Percentiles rank a stretch among this genome's conserved stretches.
Conservation (phyloP, 2,797 vertebrate species). For the Peromyscus nudipes region DNA sequence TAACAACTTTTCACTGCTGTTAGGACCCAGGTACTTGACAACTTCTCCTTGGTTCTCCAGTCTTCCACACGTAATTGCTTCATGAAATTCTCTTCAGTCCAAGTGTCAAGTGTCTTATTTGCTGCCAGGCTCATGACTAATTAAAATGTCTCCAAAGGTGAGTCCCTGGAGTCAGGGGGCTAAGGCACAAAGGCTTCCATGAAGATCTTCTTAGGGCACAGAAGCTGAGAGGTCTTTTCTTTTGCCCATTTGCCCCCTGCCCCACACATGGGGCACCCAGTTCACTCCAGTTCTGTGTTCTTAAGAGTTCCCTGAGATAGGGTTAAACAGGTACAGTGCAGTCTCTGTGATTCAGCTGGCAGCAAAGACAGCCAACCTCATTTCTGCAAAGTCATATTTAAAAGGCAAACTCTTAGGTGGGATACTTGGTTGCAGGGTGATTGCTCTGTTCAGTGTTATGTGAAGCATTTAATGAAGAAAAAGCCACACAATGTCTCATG, state of each 20-base stretch:
- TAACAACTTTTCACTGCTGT: not conserved
- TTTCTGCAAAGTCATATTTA: not conserved
- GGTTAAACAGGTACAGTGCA: not conserved
- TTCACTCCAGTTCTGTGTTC: not conserved
- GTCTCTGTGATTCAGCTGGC: not conserved
- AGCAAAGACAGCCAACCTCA: not conserved
- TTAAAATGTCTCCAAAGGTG: not conserved
- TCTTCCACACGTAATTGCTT: not conserved
- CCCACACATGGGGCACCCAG: not conserved
- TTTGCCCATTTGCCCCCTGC: not conserved
- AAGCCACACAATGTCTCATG: conserved; percentile 68
- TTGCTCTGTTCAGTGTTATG: not conserved
- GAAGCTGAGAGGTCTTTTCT: not conserved
- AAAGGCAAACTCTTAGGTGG: not conserved
- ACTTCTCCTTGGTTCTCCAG: not conserved
- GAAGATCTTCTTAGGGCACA: not conserved
- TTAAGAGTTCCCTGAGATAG: not conserved
- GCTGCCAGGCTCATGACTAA: not conserved
- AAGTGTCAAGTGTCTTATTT: not conserved
- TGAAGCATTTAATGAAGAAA: conserved; percentile 65
- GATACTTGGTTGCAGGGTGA: not conserved
- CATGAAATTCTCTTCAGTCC: not conserved
- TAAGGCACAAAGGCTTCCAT: not conserved
- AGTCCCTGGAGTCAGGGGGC: not conserved
- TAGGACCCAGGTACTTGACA: not conserved